phyloP scores from a whole-genome alignment of 1,140 invertebrate genomes.

The Euborellia annulipes region DNA sequence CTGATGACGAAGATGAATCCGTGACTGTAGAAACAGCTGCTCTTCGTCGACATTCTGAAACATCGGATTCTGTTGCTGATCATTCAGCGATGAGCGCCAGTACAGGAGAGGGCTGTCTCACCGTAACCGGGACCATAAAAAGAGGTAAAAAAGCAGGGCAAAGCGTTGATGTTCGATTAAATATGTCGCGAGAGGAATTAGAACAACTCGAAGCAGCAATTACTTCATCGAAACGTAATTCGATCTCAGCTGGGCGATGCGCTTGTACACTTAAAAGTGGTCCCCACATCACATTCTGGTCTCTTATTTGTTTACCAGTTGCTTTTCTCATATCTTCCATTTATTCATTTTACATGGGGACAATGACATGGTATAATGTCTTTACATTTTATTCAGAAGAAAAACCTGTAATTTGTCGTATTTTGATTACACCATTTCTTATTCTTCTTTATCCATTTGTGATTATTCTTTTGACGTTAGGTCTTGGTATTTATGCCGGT shows the following conservation, averaged over 20 bases:
- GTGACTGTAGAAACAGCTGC: conserved; percentile 15
- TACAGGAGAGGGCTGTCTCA: conserved; percentile 25
- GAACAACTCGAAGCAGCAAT: conserved; percentile 48
- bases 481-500: conserved; percentile 47
- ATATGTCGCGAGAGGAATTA: conserved; percentile 48
- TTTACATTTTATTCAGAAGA: conserved; percentile 54
- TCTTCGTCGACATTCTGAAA: conserved; percentile 16
- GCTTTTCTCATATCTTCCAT: conserved; percentile 41
- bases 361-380: conserved; percentile 61
- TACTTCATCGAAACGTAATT: conserved; percentile 27
- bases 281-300: conserved; percentile 47
- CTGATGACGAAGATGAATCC: conserved; percentile 8
- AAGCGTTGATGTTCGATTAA: conserved; percentile 51
- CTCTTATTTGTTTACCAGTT: conserved; percentile 46
- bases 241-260: background rate
- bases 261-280: conserved; percentile 29
- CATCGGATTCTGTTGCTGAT: conserved; percentile 17
- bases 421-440: conserved; percentile 45
- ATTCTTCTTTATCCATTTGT: conserved; percentile 55
- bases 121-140: conserved; percentile 56
- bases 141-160: conserved; percentile 54
- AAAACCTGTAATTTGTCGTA: conserved; percentile 39
- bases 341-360: conserved; percentile 59
- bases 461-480: conserved; percentile 45
- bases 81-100: conserved; percentile 14